These are phyloP conservation scores for Coccyzus lansbergi DNA, from an alignment of 2,797 vertebrate genomes.

Conservation along the genomic window DNA sequence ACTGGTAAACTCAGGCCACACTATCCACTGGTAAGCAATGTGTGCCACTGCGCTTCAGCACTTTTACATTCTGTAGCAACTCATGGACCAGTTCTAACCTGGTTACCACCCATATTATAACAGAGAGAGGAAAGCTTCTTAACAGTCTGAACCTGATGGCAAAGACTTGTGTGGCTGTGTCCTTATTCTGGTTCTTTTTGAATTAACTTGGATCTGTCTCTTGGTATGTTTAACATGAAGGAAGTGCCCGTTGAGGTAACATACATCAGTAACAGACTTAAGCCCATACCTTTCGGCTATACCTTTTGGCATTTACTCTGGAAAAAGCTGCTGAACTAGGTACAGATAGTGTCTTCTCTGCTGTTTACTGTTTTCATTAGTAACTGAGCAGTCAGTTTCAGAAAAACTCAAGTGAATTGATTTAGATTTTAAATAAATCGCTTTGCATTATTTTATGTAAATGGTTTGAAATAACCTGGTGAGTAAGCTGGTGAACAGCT, in stretches of 20 bases:
- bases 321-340: not conserved
- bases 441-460: not conserved
- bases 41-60: not conserved
- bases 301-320: not conserved
- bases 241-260: not conserved
- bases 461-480: not conserved
- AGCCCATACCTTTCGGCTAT: not conserved
- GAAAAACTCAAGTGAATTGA: not conserved
- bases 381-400: not conserved
- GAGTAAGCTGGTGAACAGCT: not conserved
- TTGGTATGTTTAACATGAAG: not conserved
- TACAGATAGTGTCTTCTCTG: not conserved
- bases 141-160: not conserved
- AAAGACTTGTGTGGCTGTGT: not conserved
- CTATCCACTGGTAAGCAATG: conserved; percentile 90
- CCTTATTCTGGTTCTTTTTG: not conserved
- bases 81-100: not conserved
- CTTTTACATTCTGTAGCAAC: not conserved
- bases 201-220: not conserved
- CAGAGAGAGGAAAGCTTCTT: not conserved
- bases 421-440: not conserved
- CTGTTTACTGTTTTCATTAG: not conserved
- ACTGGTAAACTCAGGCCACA: conserved; percentile 94
- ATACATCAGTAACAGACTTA: not conserved
- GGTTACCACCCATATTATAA: not conserved